A percentile compares a stretch with the other conserved stretches of the same genome.
These are phyloP conservation scores for Leucoraja erinaceus DNA, from an alignment of 2,113 vertebrate genomes.

Conservation along the genomic window DNA sequence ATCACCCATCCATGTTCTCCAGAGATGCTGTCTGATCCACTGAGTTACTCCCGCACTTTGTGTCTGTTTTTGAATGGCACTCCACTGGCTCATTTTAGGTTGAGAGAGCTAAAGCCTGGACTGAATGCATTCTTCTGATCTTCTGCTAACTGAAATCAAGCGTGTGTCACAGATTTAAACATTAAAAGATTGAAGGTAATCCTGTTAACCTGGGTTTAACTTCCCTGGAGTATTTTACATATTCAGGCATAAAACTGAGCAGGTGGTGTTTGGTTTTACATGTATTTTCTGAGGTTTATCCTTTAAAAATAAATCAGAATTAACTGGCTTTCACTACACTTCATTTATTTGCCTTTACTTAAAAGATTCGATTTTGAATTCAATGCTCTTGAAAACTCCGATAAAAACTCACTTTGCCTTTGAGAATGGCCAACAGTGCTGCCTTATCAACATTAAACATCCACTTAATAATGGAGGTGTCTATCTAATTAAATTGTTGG, in stretches of 20 bases:
- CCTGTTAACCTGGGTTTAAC: conserved; percentile 50
- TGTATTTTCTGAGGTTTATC: conserved; percentile 38
- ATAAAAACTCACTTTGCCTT: neutral
- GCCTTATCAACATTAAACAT: neutral
- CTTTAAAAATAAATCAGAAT: conserved; percentile 30
- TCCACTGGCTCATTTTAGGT: conserved; percentile 48
- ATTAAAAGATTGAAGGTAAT: conserved; percentile 46
- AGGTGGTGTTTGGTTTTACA: conserved; percentile 44
- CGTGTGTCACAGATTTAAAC: conserved; percentile 49
- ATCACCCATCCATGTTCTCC: too few species aligned
- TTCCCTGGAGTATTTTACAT: conserved; percentile 45
- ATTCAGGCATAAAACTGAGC: conserved; percentile 42
- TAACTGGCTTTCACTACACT: neutral
- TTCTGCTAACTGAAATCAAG: conserved; percentile 51
- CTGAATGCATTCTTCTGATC: conserved; percentile 43
- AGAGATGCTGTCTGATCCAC: too few species aligned
- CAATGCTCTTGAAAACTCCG: neutral
- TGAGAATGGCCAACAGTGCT: neutral
- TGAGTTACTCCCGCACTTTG: too few species aligned
- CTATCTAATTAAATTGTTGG: neutral
- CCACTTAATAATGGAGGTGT: neutral
- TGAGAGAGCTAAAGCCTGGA: conserved; percentile 48
- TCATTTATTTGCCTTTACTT: neutral
- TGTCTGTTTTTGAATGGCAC: conserved; percentile 40
- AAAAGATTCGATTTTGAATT: conserved; percentile 6